A percentile compares a stretch with the other conserved stretches of the same genome.
These are phyloP conservation scores for Slavum lentiscoides DNA, from an alignment of 2,888 invertebrate species.

Conservation along the genomic window DNA sequence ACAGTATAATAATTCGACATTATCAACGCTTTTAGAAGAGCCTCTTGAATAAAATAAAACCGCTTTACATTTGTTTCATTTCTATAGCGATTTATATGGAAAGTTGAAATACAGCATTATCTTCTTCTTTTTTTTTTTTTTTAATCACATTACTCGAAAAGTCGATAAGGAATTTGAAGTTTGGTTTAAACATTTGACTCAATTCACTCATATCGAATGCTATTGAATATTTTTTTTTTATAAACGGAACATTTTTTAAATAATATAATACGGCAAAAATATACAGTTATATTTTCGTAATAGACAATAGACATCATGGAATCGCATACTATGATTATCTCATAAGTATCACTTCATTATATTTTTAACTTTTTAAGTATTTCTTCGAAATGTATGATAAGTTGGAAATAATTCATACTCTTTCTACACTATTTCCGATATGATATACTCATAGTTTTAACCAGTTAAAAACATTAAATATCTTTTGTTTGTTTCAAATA, in stretches of 20 bases:
- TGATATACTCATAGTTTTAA: no score
- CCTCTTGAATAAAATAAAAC: constrained; percentile 29
- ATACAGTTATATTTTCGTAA: not conserved
- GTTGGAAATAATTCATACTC: no score
- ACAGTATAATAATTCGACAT: not conserved
- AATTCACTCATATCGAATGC: not conserved
- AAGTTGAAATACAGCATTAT: not conserved
- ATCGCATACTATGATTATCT: not conserved
- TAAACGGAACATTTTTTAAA: not conserved
- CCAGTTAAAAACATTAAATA: no score
- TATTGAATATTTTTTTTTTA: not conserved
- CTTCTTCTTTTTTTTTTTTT: not conserved
- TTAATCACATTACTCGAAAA: constrained; percentile 1
- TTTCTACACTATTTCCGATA: no score
- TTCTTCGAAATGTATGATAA: no score
- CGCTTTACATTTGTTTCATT: no score
- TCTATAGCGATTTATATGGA: not conserved
- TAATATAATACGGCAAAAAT: not conserved
- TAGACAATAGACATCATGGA: not conserved
- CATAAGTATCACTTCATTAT: not conserved
- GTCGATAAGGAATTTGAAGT: constrained; percentile 11
- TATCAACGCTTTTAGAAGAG: constrained; percentile 23
- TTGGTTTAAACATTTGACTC: not conserved
- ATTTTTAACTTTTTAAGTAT: no score
- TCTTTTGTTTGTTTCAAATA: no score